Evolutionary conservation across 2,113 vertebrate species (phyloP), one percentile per base, ranked within the genome.

Genomic region (Rhinoptilus africanus): DNA sequence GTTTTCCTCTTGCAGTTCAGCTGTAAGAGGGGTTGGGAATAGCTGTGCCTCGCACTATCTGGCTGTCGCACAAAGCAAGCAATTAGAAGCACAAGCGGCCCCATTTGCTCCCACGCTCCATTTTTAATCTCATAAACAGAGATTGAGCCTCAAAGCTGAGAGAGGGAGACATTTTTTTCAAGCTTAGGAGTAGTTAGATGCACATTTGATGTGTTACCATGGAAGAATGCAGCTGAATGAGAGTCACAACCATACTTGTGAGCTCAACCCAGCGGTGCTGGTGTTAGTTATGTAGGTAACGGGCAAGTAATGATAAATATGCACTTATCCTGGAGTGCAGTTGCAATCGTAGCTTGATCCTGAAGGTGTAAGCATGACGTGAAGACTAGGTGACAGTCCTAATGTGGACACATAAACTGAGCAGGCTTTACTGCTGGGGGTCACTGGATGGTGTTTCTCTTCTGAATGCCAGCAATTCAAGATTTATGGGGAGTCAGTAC

Each of bases 111-210:
- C 83, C 64, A 66, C 23, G 6, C 53, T 64, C 78, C 27, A 75
- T 56, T 81, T 95, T 90, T 81, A 88, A 78, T 89, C 84, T 88
- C 69, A 81, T 45, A 72, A 96, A 72, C 53, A 95, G 67, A 71
- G 16, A 48, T 30, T 45, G 69, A 91, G 39, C 62, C 62, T 87
- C 76, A 60, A 48, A 84, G 84, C 35, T 19, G 47, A 77, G 64
- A 78, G 71, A 78, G 47, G 64, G 34, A 66, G 4, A 39, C 0
- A 4, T 8, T 8, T 59, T 93, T 83, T 85, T 84, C 22, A 56
- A 60, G 64, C n/a, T 56, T 56, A 75, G 56, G 85, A 13, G n/a
- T 67, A 63, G 39, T 74, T 60, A 63, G 48, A 68, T 53, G 56
- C 27, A 39, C 41, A 30, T 80, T 64, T 82, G 67, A 60, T 74